Base-by-base conservation (phyloP, 2,113 vertebrate genomes). In the Notarius lentiginosus region DNA sequence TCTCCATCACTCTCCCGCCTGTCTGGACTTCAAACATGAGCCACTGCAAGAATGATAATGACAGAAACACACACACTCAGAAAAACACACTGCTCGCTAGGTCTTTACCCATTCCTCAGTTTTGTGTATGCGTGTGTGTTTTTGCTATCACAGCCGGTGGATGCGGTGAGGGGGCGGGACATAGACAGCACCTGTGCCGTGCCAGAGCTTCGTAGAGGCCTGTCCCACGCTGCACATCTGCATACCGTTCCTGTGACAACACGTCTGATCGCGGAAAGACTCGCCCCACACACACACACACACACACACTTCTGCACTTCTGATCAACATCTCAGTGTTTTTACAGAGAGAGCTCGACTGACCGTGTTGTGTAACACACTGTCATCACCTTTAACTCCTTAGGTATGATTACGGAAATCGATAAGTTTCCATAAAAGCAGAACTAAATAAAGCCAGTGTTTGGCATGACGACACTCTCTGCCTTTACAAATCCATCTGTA, bases 11-110 rank as follows among this genome's bases (percentile, higher is more conserved):
- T 56, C 17, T 49, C 89, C 91, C 79, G 90, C 92, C 83, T 41
- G 89, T 89, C 91, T 92, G 81, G 91, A 95, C 94, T 95, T 95
- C 93, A 95, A 95, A 95, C 94, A 95, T 92, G 90, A 95, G 92
- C 93, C 89, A 93, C 92, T 94, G 82, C 93, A 95, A 93, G 95
- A 96, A 96, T 96, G 95, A 95, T 96, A 94, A 96, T 95, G 95
- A 93, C 92, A 95, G 94, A 96, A 96, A 95, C 95, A 95, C 94
- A 92, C 94, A 92, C 94, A 89, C 87, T 94, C 93, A 93, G 93
- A 93, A 90, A 87, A 83, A 88, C 91, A 87, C 87, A 89, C 92
- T 90, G 90, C 91, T 92, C 92, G 86, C 90, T 92, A 91, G 11
- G 9, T 80, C 14, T 84, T 68, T 55, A 65, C 84, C 7, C 15